Evolutionary conservation across 2,888 invertebrate genomes (phyloP).

Genomic region (Stenodera caucasica): DNA sequence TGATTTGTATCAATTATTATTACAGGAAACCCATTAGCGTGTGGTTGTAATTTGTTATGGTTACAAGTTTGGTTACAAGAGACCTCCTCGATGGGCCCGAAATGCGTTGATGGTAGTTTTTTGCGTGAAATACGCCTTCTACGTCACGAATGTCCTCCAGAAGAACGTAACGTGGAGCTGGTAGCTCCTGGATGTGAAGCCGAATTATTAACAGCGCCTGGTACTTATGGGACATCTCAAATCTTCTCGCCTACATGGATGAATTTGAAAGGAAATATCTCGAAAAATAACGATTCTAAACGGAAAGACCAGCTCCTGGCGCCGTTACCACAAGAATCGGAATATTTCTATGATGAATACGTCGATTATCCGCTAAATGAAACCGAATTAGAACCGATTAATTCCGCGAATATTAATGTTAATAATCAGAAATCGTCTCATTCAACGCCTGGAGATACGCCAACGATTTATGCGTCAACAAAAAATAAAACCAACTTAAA

Average conservation of each 20-base stretch:
- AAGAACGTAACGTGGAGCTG: constrained; percentile 58
- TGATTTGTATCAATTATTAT: neutral
- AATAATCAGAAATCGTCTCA: constrained; percentile 31
- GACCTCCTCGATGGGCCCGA: constrained; percentile 72
- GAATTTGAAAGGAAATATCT: constrained; percentile 57
- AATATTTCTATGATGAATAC: constrained; percentile 83
- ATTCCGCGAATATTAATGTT: constrained; percentile 27
- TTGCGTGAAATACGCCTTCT: constrained; percentile 74
- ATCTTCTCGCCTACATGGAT: constrained; percentile 62
- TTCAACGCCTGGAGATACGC: constrained; percentile 59
- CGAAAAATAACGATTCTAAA: constrained; percentile 41
- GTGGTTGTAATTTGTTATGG: constrained; percentile 83
- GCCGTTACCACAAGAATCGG: constrained; percentile 74
- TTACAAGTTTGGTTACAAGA: constrained; percentile 80
- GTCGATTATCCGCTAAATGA: constrained; percentile 75
- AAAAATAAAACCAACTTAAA: constrained; percentile 46
- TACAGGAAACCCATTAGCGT: constrained; percentile 79
- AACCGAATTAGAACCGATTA: constrained; percentile 51
- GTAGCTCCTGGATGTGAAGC: constrained; percentile 71
- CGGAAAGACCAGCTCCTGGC: constrained; percentile 57
- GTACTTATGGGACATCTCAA: constrained; percentile 61
- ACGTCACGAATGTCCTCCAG: constrained; percentile 65
- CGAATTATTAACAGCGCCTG: constrained; percentile 58
- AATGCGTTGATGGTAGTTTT: constrained; percentile 76
- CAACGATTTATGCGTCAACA: constrained; percentile 62